phyloP scores from a whole-genome alignment of 2,113 vertebrate species.

The Glaucidium brasilianum region DNA sequence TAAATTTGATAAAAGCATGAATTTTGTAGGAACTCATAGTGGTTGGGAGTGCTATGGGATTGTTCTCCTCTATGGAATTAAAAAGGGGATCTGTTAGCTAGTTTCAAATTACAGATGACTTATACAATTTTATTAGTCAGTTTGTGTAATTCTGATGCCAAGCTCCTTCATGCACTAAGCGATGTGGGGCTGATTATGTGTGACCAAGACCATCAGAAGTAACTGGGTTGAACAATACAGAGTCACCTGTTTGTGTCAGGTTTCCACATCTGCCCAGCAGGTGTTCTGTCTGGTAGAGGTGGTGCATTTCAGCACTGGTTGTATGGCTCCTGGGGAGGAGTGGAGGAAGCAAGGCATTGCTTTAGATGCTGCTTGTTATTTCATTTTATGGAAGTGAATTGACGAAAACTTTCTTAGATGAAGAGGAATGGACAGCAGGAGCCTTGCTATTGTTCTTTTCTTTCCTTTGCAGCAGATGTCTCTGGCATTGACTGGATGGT shows the following conservation, averaged over 20 bases:
- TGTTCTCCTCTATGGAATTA: not conserved
- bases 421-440: not conserved
- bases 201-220: not conserved
- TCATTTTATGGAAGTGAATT: not conserved
- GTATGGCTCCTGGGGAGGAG: not conserved
- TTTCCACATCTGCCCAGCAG: not conserved
- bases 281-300: not conserved
- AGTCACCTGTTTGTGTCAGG: not conserved
- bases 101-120: not conserved
- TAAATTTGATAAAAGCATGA: accelerated
- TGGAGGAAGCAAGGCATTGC: not conserved
- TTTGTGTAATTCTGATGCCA: not conserved
- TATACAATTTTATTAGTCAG: not conserved
- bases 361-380: not conserved
- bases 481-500: conserved; percentile 99
- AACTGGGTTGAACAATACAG: not conserved
- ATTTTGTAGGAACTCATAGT: not conserved
- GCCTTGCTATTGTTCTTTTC: not conserved
- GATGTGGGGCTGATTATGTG: not conserved
- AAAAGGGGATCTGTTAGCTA: not conserved
- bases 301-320: not conserved
- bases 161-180: not conserved
- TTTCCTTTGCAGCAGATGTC: conserved; percentile 79
- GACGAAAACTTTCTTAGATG: not conserved
- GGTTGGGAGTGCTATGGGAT: not conserved